These are phyloP conservation scores for Fulmarus glacialis DNA, from an alignment of 2,113 vertebrate genomes.

Conservation along the genomic window DNA sequence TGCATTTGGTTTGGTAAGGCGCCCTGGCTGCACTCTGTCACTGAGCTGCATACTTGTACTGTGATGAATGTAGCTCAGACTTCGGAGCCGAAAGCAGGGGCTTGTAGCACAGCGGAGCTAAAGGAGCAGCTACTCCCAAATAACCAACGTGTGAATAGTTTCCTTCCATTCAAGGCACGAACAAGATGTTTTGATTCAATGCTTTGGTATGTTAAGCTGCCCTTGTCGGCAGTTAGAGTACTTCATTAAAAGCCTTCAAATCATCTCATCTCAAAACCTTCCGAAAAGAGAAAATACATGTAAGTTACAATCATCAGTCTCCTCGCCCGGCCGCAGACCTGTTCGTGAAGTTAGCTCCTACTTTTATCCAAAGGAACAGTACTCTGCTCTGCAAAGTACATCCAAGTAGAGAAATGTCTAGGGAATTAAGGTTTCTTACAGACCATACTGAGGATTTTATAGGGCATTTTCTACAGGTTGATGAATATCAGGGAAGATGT, in stretches of 20 bases:
- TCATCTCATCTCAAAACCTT: conserved; percentile 4
- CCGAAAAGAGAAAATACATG: neutral
- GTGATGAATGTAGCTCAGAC: neutral
- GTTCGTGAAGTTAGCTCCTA: neutral
- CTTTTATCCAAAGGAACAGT: neutral
- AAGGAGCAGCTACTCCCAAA: conserved; percentile 37
- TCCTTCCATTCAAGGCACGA: conserved; percentile 64
- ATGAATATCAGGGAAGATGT: neutral
- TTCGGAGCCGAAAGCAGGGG: neutral
- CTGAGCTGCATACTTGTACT: neutral
- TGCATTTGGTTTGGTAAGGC: neutral
- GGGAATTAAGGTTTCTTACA: neutral
- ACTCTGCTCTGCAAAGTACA: neutral
- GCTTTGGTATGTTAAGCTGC: conserved; percentile 57
- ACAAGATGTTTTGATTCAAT: conserved; percentile 50
- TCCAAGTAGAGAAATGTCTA: neutral
- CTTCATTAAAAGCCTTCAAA: conserved; percentile 38
- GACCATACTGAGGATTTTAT: neutral
- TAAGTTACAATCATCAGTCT: neutral
- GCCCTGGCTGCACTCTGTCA: conserved; percentile 33
- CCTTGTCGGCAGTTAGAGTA: conserved; percentile 19
- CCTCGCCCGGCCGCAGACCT: neutral
- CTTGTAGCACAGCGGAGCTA: neutral
- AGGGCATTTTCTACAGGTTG: conserved; percentile 7
- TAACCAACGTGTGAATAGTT: conserved; percentile 47